These are phyloP conservation scores for Tanaodytes sp. DNA, from an alignment of 2,888 invertebrate species.

Conservation along the genomic window DNA sequence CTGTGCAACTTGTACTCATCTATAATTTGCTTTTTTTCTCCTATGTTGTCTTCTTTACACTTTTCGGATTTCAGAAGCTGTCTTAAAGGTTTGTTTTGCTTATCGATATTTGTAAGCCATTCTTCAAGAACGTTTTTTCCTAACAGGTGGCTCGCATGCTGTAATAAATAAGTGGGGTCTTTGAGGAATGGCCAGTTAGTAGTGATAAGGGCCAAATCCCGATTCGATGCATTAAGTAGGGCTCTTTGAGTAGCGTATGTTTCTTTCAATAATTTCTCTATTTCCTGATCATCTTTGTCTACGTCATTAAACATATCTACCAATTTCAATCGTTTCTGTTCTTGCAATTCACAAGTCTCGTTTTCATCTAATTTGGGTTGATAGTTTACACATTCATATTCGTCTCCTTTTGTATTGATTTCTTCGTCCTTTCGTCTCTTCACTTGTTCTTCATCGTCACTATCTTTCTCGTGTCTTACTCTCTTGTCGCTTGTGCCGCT, in stretches of 20 bases:
- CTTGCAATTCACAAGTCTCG: constrained; percentile 26
- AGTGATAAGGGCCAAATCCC: constrained; percentile 5
- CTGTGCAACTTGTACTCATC: too few species aligned
- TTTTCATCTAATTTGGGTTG: background rate
- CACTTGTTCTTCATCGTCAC: background rate
- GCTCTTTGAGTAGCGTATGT: constrained; percentile 31
- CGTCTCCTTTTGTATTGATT: background rate
- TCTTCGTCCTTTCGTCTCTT: background rate
- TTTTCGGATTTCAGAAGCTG: too few species aligned
- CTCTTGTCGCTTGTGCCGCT: background rate
- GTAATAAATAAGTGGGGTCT: constrained; percentile 16
- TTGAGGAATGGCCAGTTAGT: constrained; percentile 40
- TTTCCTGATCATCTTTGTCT: background rate
- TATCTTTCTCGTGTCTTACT: background rate
- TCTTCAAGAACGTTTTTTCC: constrained; percentile 18
- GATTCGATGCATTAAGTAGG: constrained; percentile 10
- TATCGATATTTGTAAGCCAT: background rate
- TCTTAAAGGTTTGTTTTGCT: too few species aligned
- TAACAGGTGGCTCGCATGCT: constrained; percentile 24
- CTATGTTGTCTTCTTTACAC: too few species aligned
- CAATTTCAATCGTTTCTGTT: constrained; percentile 9
- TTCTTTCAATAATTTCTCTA: constrained; percentile 19
- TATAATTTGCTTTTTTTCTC: too few species aligned
- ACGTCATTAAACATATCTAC: background rate
- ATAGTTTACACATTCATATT: background rate